These are phyloP conservation scores for Bos taurus DNA, from an alignment of 2,113 vertebrate species.

Conservation along the genomic window ARS-UCD2.0 NC_037345.1:17796001-17796500, in stretches of 20 bases:
- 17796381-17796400: background rate
- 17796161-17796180: background rate
- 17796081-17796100: background rate
- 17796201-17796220: background rate
- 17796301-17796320: background rate
- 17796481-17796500: background rate
- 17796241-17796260: background rate
- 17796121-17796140: background rate
- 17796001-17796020: background rate
- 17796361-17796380: background rate
- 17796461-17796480: background rate
- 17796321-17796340: background rate
- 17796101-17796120: background rate
- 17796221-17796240: background rate
- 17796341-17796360: background rate
- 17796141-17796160: background rate
- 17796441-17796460: background rate
- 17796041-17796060: background rate
- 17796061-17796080: background rate
- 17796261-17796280: background rate
- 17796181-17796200: background rate
- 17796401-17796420: background rate
- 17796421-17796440: background rate
- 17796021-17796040: background rate
- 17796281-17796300: background rate